A percentile compares a stretch with the other conserved stretches of the same genome.
phyloP scores from a whole-genome alignment of 2,113 vertebrate genomes.

The Entelurus aequoreus region DNA sequence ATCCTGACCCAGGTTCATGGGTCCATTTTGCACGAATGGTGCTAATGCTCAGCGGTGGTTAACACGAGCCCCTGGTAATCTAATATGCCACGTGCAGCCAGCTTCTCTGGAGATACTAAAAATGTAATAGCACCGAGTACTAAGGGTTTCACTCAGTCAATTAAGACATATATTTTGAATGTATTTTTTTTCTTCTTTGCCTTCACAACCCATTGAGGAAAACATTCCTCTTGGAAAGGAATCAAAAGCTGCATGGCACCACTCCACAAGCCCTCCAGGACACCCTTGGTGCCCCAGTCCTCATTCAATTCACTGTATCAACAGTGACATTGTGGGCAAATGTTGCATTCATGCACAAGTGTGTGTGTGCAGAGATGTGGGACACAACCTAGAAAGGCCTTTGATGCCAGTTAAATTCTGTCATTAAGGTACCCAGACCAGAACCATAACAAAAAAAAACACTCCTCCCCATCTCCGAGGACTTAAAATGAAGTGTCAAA shows the following conservation, averaged over 20 bases:
- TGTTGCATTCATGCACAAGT: constrained; percentile 3
- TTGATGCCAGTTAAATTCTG: constrained; percentile 28
- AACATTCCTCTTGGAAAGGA: background rate
- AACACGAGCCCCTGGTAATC: constrained; percentile 35
- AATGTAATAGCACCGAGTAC: background rate
- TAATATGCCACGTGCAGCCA: constrained; percentile 14
- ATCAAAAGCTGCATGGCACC: background rate
- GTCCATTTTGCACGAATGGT: constrained; percentile 43
- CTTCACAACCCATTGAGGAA: background rate
- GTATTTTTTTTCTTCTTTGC: too few relatives aligned
- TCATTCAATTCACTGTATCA: background rate
- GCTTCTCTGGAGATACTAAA: constrained; percentile 23
- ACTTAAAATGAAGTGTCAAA: constrained; percentile 59
- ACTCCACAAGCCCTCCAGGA: background rate
- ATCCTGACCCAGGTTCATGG: constrained; percentile 45
- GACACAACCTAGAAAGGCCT: constrained; percentile 24
- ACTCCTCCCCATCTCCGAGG: constrained; percentile 14
- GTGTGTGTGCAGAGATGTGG: constrained; percentile 3
- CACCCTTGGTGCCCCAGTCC: background rate
- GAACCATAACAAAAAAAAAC: constrained; percentile 28
- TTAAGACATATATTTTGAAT: too few relatives aligned
- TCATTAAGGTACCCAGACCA: constrained; percentile 34
- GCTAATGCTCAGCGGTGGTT: constrained; percentile 49
- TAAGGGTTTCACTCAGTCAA: background rate
- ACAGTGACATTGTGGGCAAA: constrained; percentile 20